Evolutionary conservation across 2,113 vertebrate species (phyloP).

Genomic region (Ahaetulla prasina): DNA sequence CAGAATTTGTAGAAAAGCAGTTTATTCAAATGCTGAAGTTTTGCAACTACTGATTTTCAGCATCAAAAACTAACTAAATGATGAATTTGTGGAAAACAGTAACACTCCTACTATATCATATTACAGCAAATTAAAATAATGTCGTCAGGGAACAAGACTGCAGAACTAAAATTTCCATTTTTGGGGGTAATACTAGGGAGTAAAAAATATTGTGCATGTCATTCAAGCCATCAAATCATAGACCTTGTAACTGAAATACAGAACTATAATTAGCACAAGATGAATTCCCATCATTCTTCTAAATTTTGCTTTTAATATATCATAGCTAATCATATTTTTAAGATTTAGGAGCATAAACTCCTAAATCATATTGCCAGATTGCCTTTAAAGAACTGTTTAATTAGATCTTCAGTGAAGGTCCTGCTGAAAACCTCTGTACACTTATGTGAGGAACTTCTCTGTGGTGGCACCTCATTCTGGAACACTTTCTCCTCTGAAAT

Average conservation of each 20-base stretch:
- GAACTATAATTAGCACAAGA: background rate
- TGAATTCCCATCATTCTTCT: background rate
- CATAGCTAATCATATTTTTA: background rate
- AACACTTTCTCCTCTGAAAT: background rate
- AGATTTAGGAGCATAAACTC: background rate
- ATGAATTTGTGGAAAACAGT: background rate
- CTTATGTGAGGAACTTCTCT: background rate
- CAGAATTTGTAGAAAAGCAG: background rate
- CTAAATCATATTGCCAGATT: background rate
- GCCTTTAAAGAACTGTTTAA: background rate
- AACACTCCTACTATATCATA: background rate
- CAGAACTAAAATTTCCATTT: background rate
- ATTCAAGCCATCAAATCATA: background rate
- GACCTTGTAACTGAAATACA: background rate
- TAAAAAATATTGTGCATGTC: background rate
- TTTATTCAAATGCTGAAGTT: background rate
- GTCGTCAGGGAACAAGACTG: background rate
- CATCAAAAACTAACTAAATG: background rate
- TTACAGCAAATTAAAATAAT: background rate
- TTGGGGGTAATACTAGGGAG: background rate
- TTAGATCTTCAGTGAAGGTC: background rate
- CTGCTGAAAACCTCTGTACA: background rate
- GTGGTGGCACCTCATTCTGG: background rate
- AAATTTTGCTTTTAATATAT: background rate
- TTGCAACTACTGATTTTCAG: background rate